phyloP scores from a whole-genome alignment of 2,113 vertebrate species.

The Dasypus novemcinctus region DNA sequence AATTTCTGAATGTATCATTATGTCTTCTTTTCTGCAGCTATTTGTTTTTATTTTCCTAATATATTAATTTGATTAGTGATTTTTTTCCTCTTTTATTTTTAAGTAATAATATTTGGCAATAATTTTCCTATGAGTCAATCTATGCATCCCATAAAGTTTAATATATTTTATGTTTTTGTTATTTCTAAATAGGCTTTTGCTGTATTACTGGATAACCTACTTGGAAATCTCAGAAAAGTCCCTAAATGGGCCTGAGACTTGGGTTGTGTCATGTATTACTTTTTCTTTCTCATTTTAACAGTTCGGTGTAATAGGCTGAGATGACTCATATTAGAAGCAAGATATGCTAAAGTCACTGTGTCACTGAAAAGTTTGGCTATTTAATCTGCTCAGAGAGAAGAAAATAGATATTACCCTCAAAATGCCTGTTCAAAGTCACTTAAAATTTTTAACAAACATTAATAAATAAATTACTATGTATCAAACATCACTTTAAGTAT shows the following conservation, averaged over 20 bases:
- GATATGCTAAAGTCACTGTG: neutral
- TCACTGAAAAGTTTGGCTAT: neutral
- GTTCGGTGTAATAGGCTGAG: neutral
- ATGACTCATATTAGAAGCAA: neutral
- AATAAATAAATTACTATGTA: neutral
- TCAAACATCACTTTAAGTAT: neutral
- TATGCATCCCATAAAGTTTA: neutral
- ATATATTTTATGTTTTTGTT: neutral
- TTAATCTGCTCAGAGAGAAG: neutral
- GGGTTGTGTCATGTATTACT: neutral
- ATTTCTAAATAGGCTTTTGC: neutral
- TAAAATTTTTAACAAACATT: neutral
- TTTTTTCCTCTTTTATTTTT: neutral
- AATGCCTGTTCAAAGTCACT: neutral
- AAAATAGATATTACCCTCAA: neutral
- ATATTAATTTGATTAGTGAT: neutral
- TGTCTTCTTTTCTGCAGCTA: slow-evolving; percentile 12
- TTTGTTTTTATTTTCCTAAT: slow-evolving; percentile 1
- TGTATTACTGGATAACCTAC: neutral
- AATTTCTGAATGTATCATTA: slow-evolving; percentile 23
- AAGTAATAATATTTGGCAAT: slow-evolving; percentile 1
- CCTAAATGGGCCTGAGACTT: neutral
- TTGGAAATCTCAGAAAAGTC: neutral
- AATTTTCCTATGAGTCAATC: neutral
- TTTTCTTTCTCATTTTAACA: neutral